These are phyloP conservation scores for Magallana angulata DNA, from an alignment of 1,140 invertebrate species.

Conservation along the genomic window DNA sequence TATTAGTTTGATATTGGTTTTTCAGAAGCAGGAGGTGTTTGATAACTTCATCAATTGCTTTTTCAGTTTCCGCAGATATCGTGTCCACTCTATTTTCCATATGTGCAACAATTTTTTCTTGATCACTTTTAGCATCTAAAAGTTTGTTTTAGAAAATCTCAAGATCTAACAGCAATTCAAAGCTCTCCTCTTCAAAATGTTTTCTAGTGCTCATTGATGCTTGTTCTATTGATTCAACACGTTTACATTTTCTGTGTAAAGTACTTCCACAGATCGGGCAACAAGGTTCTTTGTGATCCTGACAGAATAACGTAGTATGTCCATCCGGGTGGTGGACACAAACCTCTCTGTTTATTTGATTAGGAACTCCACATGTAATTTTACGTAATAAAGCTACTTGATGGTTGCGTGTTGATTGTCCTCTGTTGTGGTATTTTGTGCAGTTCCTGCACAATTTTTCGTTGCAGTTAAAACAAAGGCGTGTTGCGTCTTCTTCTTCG, in stretches of 20 bases:
- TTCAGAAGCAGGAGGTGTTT: neutral
- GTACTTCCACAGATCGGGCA: neutral
- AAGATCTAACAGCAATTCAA: neutral
- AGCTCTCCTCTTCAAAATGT: too few relatives aligned
- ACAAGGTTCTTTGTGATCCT: neutral
- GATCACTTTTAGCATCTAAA: neutral
- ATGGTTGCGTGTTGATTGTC: neutral
- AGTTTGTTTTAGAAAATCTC: neutral
- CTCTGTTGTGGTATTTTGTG: neutral
- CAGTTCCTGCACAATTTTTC: neutral
- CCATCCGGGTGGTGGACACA: neutral
- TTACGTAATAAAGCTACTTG: neutral
- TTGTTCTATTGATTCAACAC: neutral
- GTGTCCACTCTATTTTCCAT: neutral
- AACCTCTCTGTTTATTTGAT: neutral
- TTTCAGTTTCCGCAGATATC: neutral
- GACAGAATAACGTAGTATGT: neutral
- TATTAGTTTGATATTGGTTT: neutral
- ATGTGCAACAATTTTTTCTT: neutral
- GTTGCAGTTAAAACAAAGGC: neutral
- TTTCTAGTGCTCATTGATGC: neutral
- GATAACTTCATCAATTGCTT: neutral
- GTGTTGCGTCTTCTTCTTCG: neutral
- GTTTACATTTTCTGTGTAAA: neutral
- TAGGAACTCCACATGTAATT: neutral